These are phyloP conservation scores for Pachypeltis micranthus DNA, from an alignment of 1,140 invertebrate genomes.

Conservation along the genomic window DNA sequence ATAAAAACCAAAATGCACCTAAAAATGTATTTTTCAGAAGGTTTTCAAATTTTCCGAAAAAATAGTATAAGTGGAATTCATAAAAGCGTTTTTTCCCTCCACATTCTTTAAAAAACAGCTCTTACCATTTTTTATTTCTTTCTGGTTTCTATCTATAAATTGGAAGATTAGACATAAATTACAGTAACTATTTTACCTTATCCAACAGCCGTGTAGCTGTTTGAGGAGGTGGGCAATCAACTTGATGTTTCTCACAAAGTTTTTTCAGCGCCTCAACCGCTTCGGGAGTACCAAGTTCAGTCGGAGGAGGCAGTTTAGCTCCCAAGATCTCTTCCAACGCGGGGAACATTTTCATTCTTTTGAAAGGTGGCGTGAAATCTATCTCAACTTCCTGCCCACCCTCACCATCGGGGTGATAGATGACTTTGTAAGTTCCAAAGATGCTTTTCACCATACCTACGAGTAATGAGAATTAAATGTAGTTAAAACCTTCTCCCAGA, in stretches of 20 bases:
- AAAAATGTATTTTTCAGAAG: no score
- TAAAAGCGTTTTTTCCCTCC: no score
- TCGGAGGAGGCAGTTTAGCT: slow-evolving; percentile 69
- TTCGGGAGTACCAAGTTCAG: slow-evolving; percentile 50
- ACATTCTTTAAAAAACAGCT: no score
- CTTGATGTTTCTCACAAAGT: slow-evolving; percentile 70
- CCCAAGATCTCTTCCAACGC: slow-evolving; percentile 74
- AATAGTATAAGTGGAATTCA: no score
- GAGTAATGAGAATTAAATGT: no score
- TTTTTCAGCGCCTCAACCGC: slow-evolving; percentile 65
- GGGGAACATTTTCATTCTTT: slow-evolving; percentile 78
- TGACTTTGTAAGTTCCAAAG: slow-evolving; percentile 57
- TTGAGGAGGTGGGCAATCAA: slow-evolving; percentile 85
- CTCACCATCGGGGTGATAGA: slow-evolving; percentile 86
- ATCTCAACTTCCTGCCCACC: slow-evolving; percentile 65
- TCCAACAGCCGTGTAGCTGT: slow-evolving; percentile 88
- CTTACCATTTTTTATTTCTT: no score
- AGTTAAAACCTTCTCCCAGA: no score
- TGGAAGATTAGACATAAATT: no score
- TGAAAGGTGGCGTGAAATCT: slow-evolving; percentile 97
- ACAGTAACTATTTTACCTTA: slow-evolving; percentile 48
- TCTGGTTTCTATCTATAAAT: no score
- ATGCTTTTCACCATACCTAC: slow-evolving; percentile 60
- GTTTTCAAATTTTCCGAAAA: no score
- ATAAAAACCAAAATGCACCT: no score